Base-by-base conservation (phyloP, 2,797 vertebrate genomes). In the Hapalemur alaotrensis region DNA sequence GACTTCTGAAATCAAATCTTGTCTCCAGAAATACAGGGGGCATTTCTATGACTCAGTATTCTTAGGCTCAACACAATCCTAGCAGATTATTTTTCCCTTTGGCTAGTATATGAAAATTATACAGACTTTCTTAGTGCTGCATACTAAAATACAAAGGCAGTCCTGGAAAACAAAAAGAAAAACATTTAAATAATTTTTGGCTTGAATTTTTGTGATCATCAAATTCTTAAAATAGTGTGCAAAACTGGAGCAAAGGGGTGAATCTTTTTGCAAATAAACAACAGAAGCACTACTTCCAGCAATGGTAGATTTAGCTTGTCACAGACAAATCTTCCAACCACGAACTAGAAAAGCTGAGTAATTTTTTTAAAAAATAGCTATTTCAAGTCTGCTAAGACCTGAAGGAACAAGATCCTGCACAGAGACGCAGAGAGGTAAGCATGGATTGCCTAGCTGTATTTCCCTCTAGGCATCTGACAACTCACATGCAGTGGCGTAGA, bases 401-500 rank as follows among this genome's bases (percentile, higher is more conserved):
- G 8, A 57, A 48, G 8, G 38, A 57, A 59, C 35, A 70, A 69
- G 48, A 67, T 69, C 7, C n/a, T 52, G 20, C 2, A 63, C 2
- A 70, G 54, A 32, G 14, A 46, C 85, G 7, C 25, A 30, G 22
- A 46, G 23, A 35, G 28, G 0, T 48, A 18, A 59, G 11, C 20
- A 18, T 25, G 13, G 2, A 59, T 61, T 75, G 25, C 2, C 5
- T 30, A 20, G 14, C 0, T 32, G 5, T 28, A 7, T 43, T 32
- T 79, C 46, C 5, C 25, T 73, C 43, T 15, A 48, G 28, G 6
- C 15, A 61, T 54, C 46, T 35, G 32, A 85, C 4, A 59, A 52
- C 46, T 14, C 14, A 57, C 18, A 28, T 59, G 7, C 7, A 32
- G 6, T 61, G 13, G 2, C 61, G 0, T 15, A 6, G 7, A 61